Evolutionary conservation across 2,797 vertebrate genomes (phyloP), one percentile per base, ranked within the genome.

Genomic region (Myripristis murdjan): DNA sequence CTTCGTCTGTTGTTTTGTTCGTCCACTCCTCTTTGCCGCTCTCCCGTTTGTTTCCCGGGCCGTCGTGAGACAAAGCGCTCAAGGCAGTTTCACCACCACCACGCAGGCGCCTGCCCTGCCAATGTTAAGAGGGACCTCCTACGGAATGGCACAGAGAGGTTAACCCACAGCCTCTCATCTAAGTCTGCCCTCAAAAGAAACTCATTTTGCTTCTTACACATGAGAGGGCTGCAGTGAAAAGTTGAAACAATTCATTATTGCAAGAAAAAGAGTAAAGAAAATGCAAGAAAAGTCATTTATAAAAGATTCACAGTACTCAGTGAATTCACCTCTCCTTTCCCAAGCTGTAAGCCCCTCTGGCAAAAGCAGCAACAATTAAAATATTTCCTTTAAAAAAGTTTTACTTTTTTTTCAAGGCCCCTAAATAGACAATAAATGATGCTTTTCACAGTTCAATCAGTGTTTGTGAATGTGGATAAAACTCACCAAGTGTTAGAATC

Each of bases 101-200:
- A 98, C 95, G 54, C 97, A 98, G 12, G 97, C 95, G 51, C 98
- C 98, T 28, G 97, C 98, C 90, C 97, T 95, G 86, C 97, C 97
- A 31, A 98, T 96, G 86, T 99, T 99, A 75, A 99, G 95, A 73
- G 95, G 95, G 79, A 97, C 96, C 94, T 99, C 98, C 97, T 99
- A 65, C 73, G 91, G 51, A 47, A 87, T 74, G 37, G 87, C 78
- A 87, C 66, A 89, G 60, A 90, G 60, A 86, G 80, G 81, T 87
- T 88, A 89, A 64, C 81, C 56, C 22, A 41, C 82, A 85, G 82
- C 23, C 37, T 79, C 64, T 80, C 76, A 79, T 75, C 61, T 44
- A 20, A 83, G 74, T 15, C 70, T 33, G 57, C 18, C 65, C 73
- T 64, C 20, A 70, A 70, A 83, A 68, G 67, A 69, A 44, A 63